These are phyloP conservation scores for Aphelenchoides avenae DNA, from an alignment of 1,140 invertebrate species.

Conservation along the genomic window DNA sequence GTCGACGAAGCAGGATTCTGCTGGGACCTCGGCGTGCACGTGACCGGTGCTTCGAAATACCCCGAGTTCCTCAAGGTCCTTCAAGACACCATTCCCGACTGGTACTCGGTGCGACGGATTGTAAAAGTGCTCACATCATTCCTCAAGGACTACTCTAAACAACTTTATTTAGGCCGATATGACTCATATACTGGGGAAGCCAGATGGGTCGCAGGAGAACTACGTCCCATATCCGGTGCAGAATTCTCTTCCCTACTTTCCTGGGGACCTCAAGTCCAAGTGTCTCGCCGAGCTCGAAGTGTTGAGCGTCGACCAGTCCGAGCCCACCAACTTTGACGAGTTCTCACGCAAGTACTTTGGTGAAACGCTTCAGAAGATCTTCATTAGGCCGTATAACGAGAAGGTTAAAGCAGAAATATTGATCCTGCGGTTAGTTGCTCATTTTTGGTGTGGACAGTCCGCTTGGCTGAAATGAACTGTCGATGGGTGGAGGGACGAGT, in stretches of 20 bases:
- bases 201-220: background rate
- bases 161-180: slow-evolving; percentile 30
- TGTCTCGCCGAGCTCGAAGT: slow-evolving; percentile 28
- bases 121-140: slow-evolving; percentile 30
- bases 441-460: slow-evolving; percentile 37
- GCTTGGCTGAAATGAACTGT: slow-evolving; percentile 28
- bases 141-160: slow-evolving; percentile 1
- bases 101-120: slow-evolving; percentile 21
- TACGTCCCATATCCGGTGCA: slow-evolving; percentile 45
- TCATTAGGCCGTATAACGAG: slow-evolving; percentile 40
- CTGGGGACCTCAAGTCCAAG: slow-evolving; percentile 24
- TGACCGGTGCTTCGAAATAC: slow-evolving; percentile 27
- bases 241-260: slow-evolving; percentile 39
- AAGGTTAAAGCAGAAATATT: slow-evolving; percentile 20
- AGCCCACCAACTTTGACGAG: slow-evolving; percentile 29
- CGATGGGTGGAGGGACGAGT: slow-evolving; percentile 40
- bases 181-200: slow-evolving; percentile 22
- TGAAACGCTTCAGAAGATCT: slow-evolving; percentile 30
- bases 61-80: slow-evolving; percentile 27
- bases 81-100: slow-evolving; percentile 26
- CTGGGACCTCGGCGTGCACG: slow-evolving; percentile 44
- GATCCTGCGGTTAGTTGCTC: background rate
- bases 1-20: slow-evolving; percentile 30
- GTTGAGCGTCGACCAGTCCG: background rate
- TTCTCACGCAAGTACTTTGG: slow-evolving; percentile 32